Conservation (phyloP, 2,797 vertebrate species). For the Chaetophractus vellerosus region DNA sequence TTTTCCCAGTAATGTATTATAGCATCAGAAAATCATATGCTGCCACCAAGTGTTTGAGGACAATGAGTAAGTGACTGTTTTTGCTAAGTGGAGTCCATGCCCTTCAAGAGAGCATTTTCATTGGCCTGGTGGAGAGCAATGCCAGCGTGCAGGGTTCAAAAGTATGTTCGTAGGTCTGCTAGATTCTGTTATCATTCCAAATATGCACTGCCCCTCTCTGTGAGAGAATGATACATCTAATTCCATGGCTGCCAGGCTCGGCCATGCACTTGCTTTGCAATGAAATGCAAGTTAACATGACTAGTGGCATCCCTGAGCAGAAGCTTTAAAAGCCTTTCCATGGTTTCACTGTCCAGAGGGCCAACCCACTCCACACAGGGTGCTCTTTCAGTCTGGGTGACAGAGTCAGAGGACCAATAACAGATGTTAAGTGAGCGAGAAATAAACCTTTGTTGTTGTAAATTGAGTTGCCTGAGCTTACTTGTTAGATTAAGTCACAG, state of each 20-base stretch:
- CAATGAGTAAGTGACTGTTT: neutral
- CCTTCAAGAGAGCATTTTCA: neutral
- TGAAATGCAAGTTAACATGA: neutral
- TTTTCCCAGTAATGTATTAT: neutral
- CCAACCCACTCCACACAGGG: neutral
- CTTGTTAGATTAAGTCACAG: neutral
- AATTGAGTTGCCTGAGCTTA: neutral
- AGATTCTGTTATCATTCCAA: neutral
- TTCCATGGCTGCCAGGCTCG: neutral
- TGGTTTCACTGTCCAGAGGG: neutral
- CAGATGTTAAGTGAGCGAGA: neutral
- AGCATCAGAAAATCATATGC: constrained; percentile 57
- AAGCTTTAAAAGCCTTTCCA: neutral
- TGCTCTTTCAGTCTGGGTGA: neutral
- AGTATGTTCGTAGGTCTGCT: neutral
- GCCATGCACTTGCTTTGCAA: neutral
- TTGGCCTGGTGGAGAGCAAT: neutral
- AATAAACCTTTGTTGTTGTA: neutral
- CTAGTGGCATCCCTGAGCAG: neutral
- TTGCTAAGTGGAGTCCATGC: neutral
- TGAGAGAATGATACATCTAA: neutral
- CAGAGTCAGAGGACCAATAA: neutral
- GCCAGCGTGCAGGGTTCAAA: neutral
- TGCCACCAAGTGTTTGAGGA: neutral
- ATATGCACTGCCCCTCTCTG: neutral